These are phyloP conservation scores for Aricia artaxerxes DNA, from an alignment of 2,888 invertebrate genomes.

Conservation along the genomic window DNA sequence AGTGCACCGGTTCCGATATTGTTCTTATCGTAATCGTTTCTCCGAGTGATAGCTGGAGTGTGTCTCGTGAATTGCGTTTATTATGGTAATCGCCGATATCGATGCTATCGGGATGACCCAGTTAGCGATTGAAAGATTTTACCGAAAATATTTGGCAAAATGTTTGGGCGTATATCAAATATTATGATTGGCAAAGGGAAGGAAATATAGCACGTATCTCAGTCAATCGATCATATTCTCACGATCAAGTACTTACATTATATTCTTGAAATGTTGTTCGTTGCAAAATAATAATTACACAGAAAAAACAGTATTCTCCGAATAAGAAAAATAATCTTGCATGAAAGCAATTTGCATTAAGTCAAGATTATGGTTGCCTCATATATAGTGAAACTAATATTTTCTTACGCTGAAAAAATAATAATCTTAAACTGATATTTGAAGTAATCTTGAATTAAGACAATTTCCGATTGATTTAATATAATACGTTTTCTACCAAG, in stretches of 20 bases:
- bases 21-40: conserved; percentile 32
- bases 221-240: background rate
- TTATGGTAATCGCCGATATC: conserved; percentile 8
- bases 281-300: too few relatives aligned
- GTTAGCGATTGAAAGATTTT: background rate
- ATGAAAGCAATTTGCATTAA: too few relatives aligned
- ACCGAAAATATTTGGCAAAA: background rate
- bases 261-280: background rate
- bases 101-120: background rate
- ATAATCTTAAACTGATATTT: too few relatives aligned
- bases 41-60: conserved; percentile 19
- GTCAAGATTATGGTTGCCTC: too few relatives aligned
- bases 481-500: too few relatives aligned
- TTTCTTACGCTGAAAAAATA: too few relatives aligned
- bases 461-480: too few relatives aligned
- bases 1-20: background rate
- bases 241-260: background rate
- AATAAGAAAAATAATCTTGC: too few relatives aligned
- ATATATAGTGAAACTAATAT: too few relatives aligned
- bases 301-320: too few relatives aligned
- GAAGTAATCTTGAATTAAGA: too few relatives aligned
- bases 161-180: background rate
- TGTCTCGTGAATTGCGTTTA: conserved; percentile 21
- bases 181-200: background rate
- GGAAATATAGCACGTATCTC: background rate